phyloP scores from a whole-genome alignment of 2,888 invertebrate genomes.

The Nomada fabriciana region DNA sequence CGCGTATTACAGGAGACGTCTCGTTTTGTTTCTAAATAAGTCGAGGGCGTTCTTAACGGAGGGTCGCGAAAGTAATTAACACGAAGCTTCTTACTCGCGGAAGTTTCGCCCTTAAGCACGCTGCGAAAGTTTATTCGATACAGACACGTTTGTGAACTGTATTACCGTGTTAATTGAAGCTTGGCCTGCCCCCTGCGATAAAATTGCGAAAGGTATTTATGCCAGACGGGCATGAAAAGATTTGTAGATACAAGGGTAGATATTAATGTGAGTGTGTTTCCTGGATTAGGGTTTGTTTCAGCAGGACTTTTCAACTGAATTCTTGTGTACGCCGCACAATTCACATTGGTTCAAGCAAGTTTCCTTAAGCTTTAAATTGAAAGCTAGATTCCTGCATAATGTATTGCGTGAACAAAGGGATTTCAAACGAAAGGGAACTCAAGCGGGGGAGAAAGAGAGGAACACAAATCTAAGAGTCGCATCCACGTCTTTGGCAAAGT shows the following conservation, averaged over 20 bases:
- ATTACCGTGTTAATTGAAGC: constrained; percentile 33
- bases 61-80: constrained; percentile 56
- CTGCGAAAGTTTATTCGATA: constrained; percentile 45
- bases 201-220: background rate
- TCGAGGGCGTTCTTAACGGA: constrained; percentile 26
- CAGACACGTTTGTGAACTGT: constrained; percentile 39
- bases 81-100: constrained; percentile 46
- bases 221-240: background rate
- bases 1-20: background rate
- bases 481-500: background rate
- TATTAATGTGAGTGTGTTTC: background rate
- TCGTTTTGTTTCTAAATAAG: constrained; percentile 20
- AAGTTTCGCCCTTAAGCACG: constrained; percentile 32
- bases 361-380: too few relatives aligned
- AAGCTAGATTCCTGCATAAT: too few relatives aligned
- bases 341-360: too few relatives aligned
- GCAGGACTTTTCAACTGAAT: too few relatives aligned
- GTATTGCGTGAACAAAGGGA: too few relatives aligned
- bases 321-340: too few relatives aligned
- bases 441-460: background rate
- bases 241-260: background rate
- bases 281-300: background rate
- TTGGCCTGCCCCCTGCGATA: background rate
- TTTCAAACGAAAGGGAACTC: too few relatives aligned
- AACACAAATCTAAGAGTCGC: constrained; percentile 9